Base-by-base conservation (phyloP, 2,113 vertebrate genomes). In the Centropus bengalensis region DNA sequence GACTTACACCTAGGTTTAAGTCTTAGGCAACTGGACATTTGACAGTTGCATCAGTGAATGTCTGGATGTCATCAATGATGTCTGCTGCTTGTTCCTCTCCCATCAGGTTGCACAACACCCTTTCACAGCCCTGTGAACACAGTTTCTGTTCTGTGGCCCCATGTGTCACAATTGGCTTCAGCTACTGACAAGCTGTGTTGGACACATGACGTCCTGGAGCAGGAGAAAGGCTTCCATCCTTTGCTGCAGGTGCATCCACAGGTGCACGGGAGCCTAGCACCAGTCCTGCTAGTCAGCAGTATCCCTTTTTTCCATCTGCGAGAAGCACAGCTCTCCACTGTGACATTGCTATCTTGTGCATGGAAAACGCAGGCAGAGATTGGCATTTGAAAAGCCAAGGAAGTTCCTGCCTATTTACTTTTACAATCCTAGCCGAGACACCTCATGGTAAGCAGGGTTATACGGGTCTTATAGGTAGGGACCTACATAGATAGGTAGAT, bases 81-180 rank as follows among this genome's bases (percentile, higher is more conserved):
- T 58, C 52, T 87, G 42, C 17, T 10, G 3, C 33, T 85, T 45
- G 23, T 7, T 75, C 38, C 23, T 75, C 44, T 22, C 15, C 45
- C 63, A 26, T 15, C 40, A 60, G 66, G 28, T 44, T 75, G 44
- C 56, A 71, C 1, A 1, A 52, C 38, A 33, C 8, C 13, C 15
- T 69, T 30, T 49, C 2, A 1, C 21, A 77, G 36, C 11, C 24
- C 42, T 8, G 10, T 44, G 33, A 33, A n/a, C n/a, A n/a, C n/a
- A n/a, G n/a, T n/a, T n/a, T n/a, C 9, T 16, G 22, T 24, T 75
- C 40, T 67, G 32, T 40, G 56, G 24, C 11, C 17, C 18, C 3
- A 3, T 3, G 28, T 14, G 9, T n/a, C n/a, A 69, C 42, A 16
- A 17, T 32, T 1, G 2, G 7, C 21, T n/a, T 18, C 60, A 38